phyloP scores from a whole-genome alignment of 2,797 vertebrate species.

The Mycteria americana region DNA sequence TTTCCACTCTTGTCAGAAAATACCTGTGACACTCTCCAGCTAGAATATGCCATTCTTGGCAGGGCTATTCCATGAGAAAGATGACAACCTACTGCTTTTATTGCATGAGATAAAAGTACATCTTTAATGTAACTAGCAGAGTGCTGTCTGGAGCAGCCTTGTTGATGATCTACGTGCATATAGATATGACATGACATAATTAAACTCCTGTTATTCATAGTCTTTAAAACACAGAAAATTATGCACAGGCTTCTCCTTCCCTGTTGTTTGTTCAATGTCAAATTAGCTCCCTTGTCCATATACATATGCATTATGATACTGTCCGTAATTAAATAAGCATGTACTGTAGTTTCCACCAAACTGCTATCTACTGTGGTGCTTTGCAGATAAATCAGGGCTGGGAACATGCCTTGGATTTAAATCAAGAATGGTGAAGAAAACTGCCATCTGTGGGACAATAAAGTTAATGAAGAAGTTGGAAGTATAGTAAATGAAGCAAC shows the following conservation, averaged over 20 bases:
- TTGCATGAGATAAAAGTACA: not conserved
- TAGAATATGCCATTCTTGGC: not conserved
- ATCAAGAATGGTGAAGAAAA: not conserved
- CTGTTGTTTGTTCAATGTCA: conserved; percentile 9
- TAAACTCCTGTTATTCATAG: not conserved
- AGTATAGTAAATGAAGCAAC: not conserved
- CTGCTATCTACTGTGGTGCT: not conserved
- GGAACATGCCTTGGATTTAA: conserved; percentile 1
- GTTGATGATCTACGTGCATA: not conserved
- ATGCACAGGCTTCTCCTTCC: conserved; percentile 4
- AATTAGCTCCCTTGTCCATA: conserved; percentile 24
- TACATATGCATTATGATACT: not conserved
- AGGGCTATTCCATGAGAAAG: not conserved
- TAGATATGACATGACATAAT: not conserved
- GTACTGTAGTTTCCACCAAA: not conserved
- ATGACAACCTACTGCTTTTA: not conserved
- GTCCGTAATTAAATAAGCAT: conserved; percentile 9
- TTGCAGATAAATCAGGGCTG: not conserved
- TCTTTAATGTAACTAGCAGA: not conserved
- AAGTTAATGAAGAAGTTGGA: not conserved
- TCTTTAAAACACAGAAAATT: not conserved
- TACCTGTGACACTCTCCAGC: not conserved
- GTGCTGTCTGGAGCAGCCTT: not conserved
- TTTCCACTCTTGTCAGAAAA: not conserved
- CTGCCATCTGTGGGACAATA: not conserved